phyloP scores from a whole-genome alignment of 1,140 invertebrate genomes.

The Eupeodes corollae region DNA sequence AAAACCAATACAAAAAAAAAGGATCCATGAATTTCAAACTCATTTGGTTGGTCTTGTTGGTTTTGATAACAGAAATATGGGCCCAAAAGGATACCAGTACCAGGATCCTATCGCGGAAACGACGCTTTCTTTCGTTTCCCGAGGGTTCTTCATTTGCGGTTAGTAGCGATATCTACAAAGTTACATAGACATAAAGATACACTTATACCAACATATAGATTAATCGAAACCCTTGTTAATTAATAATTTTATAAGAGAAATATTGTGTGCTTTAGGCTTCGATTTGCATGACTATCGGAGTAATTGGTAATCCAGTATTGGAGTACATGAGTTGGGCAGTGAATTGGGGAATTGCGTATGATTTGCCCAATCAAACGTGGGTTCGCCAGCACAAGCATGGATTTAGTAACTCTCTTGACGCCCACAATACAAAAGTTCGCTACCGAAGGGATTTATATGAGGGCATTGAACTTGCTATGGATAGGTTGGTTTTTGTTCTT shows the following conservation, averaged over 20 bases:
- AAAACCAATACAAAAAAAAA: too few species aligned
- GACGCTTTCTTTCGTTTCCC: constrained; percentile 35
- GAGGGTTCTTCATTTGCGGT: constrained; percentile 37
- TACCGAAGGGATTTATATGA: constrained; percentile 55
- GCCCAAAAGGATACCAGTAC: constrained; percentile 15
- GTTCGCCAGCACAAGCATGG: constrained; percentile 41
- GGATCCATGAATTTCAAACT: not conserved
- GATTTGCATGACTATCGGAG: constrained; percentile 31
- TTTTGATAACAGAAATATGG: constrained; percentile 17
- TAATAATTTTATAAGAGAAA: not conserved
- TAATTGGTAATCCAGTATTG: constrained; percentile 31
- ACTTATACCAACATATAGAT: too few species aligned
- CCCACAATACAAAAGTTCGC: constrained; percentile 36
- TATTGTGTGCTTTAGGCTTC: constrained; percentile 15
- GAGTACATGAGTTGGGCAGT: constrained; percentile 32
- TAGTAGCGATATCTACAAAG: too few species aligned
- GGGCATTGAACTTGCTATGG: constrained; percentile 53
- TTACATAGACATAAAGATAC: too few species aligned
- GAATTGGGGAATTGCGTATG: constrained; percentile 66
- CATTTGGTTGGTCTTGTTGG: constrained; percentile 14
- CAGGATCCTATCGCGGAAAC: constrained; percentile 21
- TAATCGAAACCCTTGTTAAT: too few species aligned
- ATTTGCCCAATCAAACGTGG: constrained; percentile 56
- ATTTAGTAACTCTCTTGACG: constrained; percentile 11
- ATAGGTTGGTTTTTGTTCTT: constrained; percentile 42